Conservation (phyloP, 2,797 vertebrate species). For the Falco rusticolus region DNA sequence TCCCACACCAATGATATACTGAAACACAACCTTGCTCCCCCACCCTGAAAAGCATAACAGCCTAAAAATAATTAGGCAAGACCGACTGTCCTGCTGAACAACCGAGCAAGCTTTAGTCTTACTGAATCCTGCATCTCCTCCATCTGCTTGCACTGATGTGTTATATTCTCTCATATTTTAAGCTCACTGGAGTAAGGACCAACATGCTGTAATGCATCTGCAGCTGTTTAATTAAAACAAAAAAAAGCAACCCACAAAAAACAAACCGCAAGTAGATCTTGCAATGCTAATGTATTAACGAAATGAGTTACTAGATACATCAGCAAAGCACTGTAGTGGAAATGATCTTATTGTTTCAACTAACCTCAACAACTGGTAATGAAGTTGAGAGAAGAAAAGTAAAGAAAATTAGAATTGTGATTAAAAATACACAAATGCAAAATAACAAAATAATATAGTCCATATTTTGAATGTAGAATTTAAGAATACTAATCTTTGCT, state of each 20-base stretch:
- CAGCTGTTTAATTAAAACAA: background rate
- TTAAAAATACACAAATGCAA: background rate
- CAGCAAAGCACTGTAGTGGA: background rate
- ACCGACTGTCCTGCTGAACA: background rate
- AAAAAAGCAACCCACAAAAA: background rate
- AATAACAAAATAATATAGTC: background rate
- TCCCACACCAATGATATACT: background rate
- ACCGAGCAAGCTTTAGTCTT: background rate
- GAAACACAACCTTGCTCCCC: background rate
- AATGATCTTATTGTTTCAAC: background rate
- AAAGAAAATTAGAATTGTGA: background rate
- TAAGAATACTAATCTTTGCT: conserved; percentile 17
- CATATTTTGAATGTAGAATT: background rate
- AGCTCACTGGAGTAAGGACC: background rate
- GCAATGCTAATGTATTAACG: background rate
- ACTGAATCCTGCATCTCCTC: background rate
- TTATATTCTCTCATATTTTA: background rate
- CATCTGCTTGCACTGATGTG: background rate
- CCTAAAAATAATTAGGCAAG: background rate
- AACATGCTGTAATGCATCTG: background rate
- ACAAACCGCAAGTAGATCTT: background rate
- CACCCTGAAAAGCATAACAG: background rate
- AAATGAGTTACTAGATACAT: background rate
- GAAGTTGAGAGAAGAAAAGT: background rate
- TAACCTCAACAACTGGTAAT: background rate